Conservation (phyloP, 2,888 invertebrate genomes). For the Cheiracanthium punctorium region DNA sequence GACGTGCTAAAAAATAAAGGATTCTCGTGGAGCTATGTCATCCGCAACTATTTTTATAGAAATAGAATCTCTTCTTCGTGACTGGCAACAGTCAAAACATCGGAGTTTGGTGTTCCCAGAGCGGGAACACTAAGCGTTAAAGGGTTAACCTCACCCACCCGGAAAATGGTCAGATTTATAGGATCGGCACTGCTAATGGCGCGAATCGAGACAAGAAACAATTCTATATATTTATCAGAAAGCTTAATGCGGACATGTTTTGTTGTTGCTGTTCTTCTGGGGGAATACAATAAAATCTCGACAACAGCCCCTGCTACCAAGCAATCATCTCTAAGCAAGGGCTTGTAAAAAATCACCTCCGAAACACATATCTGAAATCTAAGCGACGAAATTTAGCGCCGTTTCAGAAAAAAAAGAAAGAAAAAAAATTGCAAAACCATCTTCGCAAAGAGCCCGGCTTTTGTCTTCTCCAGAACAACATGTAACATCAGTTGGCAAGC, state of each 20-base stretch:
- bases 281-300: too few relatives aligned
- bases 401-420: too few relatives aligned
- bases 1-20: too few relatives aligned
- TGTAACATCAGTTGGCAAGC: slow-evolving; percentile 58
- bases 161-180: not conserved
- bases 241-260: slow-evolving; percentile 1
- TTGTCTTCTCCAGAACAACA: slow-evolving; percentile 33
- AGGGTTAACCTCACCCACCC: too few relatives aligned
- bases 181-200: not conserved
- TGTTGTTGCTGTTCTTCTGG: too few relatives aligned
- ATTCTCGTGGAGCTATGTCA: too few relatives aligned
- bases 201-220: not conserved
- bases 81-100: too few relatives aligned
- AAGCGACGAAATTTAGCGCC: not conserved
- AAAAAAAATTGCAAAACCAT: not conserved
- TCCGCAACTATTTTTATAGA: too few relatives aligned
- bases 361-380: slow-evolving; percentile 11
- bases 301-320: not conserved
- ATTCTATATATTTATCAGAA: not conserved
- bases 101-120: too few relatives aligned
- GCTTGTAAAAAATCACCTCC: not conserved
- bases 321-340: not conserved
- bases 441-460: slow-evolving; percentile 13
- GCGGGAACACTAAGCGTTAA: too few relatives aligned
- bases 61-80: too few relatives aligned